phyloP scores from a whole-genome alignment of 2,797 vertebrate species.

The Ctenopoma multispine region DNA sequence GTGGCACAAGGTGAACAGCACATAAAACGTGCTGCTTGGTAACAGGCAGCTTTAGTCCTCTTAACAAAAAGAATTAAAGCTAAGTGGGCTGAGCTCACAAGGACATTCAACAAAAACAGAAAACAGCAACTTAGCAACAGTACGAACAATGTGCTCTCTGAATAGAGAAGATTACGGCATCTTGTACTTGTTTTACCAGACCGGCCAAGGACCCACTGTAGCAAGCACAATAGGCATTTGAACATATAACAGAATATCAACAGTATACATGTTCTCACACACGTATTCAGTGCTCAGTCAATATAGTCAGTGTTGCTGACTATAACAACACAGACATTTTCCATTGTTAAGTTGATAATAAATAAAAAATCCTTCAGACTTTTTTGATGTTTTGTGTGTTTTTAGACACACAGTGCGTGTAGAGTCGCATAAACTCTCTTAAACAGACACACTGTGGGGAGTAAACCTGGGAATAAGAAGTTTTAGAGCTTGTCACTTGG shows the following conservation, averaged over 20 bases:
- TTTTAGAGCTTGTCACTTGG: no score
- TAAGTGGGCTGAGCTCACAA: slow-evolving; percentile 40
- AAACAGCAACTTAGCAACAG: slow-evolving; percentile 68
- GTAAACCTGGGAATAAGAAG: no score
- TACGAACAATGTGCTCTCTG: slow-evolving; percentile 49
- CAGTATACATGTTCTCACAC: no score
- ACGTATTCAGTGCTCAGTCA: background rate
- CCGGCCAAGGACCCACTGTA: background rate
- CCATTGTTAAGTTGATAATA: background rate
- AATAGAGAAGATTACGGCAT: background rate
- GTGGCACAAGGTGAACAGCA: slow-evolving; percentile 11
- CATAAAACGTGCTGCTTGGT: slow-evolving; percentile 69
- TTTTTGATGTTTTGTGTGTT: no score
- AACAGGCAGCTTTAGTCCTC: slow-evolving; percentile 46
- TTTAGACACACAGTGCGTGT: no score
- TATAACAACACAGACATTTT: background rate
- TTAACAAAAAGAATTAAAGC: slow-evolving; percentile 52
- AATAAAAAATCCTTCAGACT: background rate
- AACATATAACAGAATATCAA: no score
- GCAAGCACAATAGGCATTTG: no score
- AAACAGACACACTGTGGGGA: no score
- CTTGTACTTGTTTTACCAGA: background rate
- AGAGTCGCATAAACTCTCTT: no score
- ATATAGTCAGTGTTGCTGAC: no score
- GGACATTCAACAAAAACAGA: slow-evolving; percentile 35